Evolutionary conservation across 2,113 vertebrate species (phyloP).

Genomic region (Pelecanus crispus): DNA sequence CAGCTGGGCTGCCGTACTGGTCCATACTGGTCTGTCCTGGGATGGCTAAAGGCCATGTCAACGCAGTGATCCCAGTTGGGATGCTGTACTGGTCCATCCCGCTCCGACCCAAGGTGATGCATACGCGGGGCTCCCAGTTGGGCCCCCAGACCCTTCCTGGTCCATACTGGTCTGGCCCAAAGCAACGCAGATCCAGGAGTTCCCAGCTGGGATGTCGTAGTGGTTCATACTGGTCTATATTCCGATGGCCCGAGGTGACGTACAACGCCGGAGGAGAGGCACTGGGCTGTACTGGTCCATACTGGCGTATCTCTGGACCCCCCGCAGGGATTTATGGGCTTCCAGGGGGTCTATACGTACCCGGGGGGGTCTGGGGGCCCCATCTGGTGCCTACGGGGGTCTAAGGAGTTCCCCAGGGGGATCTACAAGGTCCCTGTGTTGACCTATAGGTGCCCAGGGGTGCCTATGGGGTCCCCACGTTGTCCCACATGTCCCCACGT

Average conservation of each 20-base stretch:
- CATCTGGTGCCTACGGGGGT: too few species aligned
- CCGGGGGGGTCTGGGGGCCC: background rate
- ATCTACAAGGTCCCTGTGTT: accelerated
- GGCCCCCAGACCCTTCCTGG: background rate
- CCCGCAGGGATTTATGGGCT: too few species aligned
- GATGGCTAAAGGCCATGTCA: background rate
- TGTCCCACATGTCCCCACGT: background rate
- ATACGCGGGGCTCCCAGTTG: background rate
- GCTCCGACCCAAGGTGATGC: background rate
- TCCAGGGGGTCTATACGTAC: too few species aligned
- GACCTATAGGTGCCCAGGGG: background rate
- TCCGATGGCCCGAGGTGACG: accelerated
- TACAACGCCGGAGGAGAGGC: background rate
- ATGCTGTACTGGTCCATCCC: background rate
- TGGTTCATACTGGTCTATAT: background rate
- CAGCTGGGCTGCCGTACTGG: background rate
- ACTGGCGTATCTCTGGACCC: background rate
- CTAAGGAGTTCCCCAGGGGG: background rate
- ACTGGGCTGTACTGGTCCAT: background rate
- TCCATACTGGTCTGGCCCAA: background rate
- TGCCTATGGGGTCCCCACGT: too few species aligned
- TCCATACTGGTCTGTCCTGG: background rate
- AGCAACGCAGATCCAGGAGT: background rate
- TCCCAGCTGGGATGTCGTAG: accelerated
- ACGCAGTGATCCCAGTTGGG: background rate